phyloP scores from a whole-genome alignment of 2,113 vertebrate species.

The Toxotes jaculatrix region DNA sequence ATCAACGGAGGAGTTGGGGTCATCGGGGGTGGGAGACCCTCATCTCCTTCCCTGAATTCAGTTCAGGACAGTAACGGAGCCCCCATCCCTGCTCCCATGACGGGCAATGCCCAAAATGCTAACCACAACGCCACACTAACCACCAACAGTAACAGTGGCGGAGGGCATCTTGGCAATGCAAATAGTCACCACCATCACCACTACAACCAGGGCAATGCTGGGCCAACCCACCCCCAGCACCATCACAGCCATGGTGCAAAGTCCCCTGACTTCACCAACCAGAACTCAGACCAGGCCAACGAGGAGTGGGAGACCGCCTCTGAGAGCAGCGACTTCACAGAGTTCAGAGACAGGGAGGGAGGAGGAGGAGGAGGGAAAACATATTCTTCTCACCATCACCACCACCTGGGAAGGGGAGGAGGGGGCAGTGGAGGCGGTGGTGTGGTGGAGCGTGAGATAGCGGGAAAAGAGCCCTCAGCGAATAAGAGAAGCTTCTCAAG shows the following conservation, averaged over 20 bases:
- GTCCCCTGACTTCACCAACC: constrained; percentile 93
- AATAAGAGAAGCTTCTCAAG: constrained; percentile 95
- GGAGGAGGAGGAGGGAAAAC: constrained; percentile 73
- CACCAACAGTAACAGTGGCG: constrained; percentile 69
- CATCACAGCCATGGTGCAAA: constrained; percentile 89
- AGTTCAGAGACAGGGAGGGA: constrained; percentile 87
- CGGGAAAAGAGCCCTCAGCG: constrained; percentile 79
- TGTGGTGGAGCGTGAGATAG: constrained; percentile 82
- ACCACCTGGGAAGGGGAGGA: constrained; percentile 79
- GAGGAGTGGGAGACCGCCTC: constrained; percentile 96
- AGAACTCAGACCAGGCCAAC: constrained; percentile 95
- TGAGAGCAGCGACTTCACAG: constrained; percentile 94
- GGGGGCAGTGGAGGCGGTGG: constrained; percentile 75
- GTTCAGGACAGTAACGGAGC: constrained; percentile 78
- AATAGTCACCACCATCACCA: constrained; percentile 83
- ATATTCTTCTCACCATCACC: constrained; percentile 80
- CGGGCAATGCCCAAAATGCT: constrained; percentile 68
- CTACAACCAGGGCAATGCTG: constrained; percentile 80
- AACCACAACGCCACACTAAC: constrained; percentile 76
- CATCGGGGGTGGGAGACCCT: constrained; percentile 73
- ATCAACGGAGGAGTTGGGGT: constrained; percentile 84
- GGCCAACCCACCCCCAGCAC: constrained; percentile 76
- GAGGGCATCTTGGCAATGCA: constrained; percentile 70
- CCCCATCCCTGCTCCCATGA: constrained; percentile 48
- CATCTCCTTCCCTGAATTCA: constrained; percentile 76